Base-by-base conservation (phyloP, 2,888 invertebrate genomes). In the Agonopterix arenella region DNA sequence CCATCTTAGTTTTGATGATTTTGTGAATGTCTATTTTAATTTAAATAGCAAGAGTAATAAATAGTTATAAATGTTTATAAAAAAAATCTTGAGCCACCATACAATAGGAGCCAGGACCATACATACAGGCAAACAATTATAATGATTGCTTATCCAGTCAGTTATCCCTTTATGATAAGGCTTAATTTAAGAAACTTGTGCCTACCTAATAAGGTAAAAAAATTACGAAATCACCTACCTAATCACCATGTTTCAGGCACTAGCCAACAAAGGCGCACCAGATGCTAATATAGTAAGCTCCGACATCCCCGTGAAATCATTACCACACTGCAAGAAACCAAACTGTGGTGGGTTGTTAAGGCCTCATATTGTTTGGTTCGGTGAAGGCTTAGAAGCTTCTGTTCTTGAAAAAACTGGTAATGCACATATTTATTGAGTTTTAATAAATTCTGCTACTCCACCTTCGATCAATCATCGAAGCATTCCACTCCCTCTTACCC, bases 341-440 rank as follows among this genome's bases (percentile, higher is more conserved):
- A 62, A 60, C 8, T 97, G 96, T 71, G 82, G 85, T 13, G 93
- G 93, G 1, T 76, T 97, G 42, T 74, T 96, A 9, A 84, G 97
- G 49, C 96, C 97, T 1, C 91, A 95, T 67, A 95, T 97, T 55
- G 93, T 97, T 8, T 97, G 97, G 97, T 97, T 97, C 84, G 96
- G 96, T 3, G 97, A 97, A 85, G 90, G 82, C 59, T 85, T 97
- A 49, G 91, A 96, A 55, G 63, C 82, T 1, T 72, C 84, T 48
- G 90, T 95, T 11, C 69, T 96, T 42, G 67, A 86, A 1, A 85
- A 88, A 76, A 92, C 94, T 55, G 86, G 94, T 94, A 28, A 28
- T 28, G 5, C 5, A 81, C 70, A n/a, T 47, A 42, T 45, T 36
- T 36, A 48, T 40, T 10, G 28, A 28, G 28, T 5, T 28, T 28